Base-by-base conservation (phyloP, 2,888 invertebrate genomes). In the Cabera pusaria region DNA sequence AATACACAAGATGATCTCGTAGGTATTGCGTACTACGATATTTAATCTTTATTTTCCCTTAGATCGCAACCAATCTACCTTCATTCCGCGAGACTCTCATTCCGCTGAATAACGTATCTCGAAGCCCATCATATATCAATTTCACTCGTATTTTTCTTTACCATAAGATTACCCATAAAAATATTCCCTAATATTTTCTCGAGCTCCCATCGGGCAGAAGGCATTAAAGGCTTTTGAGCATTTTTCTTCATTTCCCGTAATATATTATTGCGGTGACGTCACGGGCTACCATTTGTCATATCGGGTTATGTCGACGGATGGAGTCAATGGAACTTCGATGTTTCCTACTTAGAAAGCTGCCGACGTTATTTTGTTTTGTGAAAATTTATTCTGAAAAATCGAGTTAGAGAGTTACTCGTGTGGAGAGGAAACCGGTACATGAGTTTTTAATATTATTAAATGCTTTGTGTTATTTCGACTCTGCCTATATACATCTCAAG, bases 181-280 rank as follows among this genome's bases (percentile, higher is more conserved):
- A 40, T 25, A 35, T 42, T 39, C 44, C 28, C 35, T 41, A 32
- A 44, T 33, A 47, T 43, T 38, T 44, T 16, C 21, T 37, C 29
- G 24, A 36, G 41, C 20, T 31, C 38, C 28, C 40, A 36, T 29
- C 39, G 52, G 49, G 53, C 52, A 40, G 37, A 40, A 42, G 32
- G 58, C 61, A 65, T 71, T 68, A 72, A 61, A 58, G 60, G 65
- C 60, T 68, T 56, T 53, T 52, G 44, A 53, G 56, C 62, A 65
- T 68, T 73, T 69, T 69, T 72, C 65, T 64, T 67, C 72, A 68
- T 72, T 71, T 56, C 44, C 43, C 48, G 64, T 64, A 64, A 74
- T 76, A 72, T 68, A 68, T 72, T 67, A 73, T 66, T 64, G 37
- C 59, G 31, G 63, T 60, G 59, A 63, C 63, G 65, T 65, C 68